phyloP scores from a whole-genome alignment of 2,113 vertebrate species.

The Gymnorhina tibicen region DNA sequence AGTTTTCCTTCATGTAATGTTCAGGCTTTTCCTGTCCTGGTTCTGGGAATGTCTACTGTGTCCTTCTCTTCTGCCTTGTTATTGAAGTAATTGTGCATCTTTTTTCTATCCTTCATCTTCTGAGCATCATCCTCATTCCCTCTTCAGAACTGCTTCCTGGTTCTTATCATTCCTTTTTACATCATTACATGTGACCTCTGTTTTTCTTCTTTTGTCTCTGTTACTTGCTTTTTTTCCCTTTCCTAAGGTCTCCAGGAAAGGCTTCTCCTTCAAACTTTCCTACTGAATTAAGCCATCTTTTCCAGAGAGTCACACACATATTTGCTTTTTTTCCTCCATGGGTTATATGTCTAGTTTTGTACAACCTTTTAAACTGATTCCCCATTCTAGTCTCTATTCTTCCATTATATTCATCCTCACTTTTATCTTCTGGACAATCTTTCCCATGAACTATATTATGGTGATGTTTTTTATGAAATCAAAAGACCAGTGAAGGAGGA shows the following conservation, averaged over 20 bases:
- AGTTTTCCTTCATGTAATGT: background rate
- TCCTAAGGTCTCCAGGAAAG: background rate
- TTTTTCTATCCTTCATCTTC: background rate
- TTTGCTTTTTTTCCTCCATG: background rate
- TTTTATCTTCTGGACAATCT: background rate
- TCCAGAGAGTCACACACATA: background rate
- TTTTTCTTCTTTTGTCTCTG: background rate
- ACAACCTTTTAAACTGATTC: background rate
- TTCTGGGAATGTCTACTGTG: background rate
- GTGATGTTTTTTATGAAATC: background rate
- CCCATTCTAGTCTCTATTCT: background rate
- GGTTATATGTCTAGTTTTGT: background rate
- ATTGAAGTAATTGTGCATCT: background rate
- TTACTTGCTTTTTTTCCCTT: background rate
- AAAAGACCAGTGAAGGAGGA: background rate
- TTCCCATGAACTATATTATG: background rate
- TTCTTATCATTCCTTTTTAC: background rate
- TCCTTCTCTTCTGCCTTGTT: background rate
- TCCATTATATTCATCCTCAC: background rate
- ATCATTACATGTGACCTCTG: background rate
- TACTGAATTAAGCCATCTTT: background rate
- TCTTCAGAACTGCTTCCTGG: background rate
- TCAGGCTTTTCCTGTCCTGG: background rate
- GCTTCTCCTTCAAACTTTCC: background rate
- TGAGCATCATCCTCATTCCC: background rate